Percentiles rank a stretch among this genome's conserved stretches.
Conservation (phyloP, 2,797 vertebrate genomes). For the Pseudochaenichthys georgianus region DNA sequence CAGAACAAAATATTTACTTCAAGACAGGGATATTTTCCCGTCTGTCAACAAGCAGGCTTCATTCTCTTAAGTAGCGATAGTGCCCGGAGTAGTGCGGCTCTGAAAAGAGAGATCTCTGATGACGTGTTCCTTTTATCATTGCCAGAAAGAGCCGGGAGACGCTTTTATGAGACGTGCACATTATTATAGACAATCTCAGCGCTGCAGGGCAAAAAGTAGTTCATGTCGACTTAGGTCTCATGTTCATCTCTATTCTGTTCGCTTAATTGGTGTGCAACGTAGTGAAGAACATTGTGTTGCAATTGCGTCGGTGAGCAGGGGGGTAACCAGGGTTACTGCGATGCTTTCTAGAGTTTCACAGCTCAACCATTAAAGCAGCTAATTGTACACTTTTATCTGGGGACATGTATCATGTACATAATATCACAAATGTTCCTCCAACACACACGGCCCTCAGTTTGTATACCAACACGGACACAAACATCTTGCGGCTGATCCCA, state of each 20-base stretch:
- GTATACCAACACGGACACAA: slow-evolving; percentile 13
- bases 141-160: slow-evolving; percentile 43
- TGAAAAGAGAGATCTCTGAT: slow-evolving; percentile 60
- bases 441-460: background rate
- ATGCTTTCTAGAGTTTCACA: slow-evolving; percentile 48
- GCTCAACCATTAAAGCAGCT: slow-evolving; percentile 12
- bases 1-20: slow-evolving; percentile 68
- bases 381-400: background rate
- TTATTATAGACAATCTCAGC: slow-evolving; percentile 61
- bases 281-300: slow-evolving; percentile 50
- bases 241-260: slow-evolving; percentile 48
- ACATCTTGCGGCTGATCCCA: slow-evolving; percentile 59
- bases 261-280: slow-evolving; percentile 54
- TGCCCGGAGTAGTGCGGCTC: slow-evolving; percentile 52
- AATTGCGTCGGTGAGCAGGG: slow-evolving; percentile 35
- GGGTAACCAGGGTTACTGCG: slow-evolving; percentile 51
- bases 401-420: background rate
- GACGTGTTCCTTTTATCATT: slow-evolving; percentile 55
- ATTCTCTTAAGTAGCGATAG: slow-evolving; percentile 57
- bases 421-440: background rate
- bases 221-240: slow-evolving; percentile 51
- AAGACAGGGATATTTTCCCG: slow-evolving; percentile 44
- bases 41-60: slow-evolving; percentile 43
- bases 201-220: slow-evolving; percentile 57
- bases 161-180: slow-evolving; percentile 57